Base-by-base conservation (phyloP, 1,140 invertebrate species). In the Adoxophyes honmai region DNA sequence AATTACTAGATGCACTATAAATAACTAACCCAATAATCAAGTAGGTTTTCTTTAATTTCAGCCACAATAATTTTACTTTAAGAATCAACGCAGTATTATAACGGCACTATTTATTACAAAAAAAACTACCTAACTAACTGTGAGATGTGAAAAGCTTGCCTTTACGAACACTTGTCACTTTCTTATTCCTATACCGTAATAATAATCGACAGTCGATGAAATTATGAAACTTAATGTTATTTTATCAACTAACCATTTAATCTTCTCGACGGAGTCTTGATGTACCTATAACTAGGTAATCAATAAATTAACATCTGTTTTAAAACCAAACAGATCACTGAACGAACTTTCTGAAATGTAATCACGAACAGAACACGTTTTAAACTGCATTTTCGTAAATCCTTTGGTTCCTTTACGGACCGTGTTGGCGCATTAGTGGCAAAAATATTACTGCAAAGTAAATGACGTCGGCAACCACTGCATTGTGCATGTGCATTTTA, bases 401-500 rank as follows among this genome's bases (percentile, higher is more conserved):
- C 75, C 79, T 77, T 70, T 38, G 57, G 63, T 77, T 77, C 72
- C 75, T 73, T 77, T 78, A 73, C 64, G 66, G 76, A 61, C 72
- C 81, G 82, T 86, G 76, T 68, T 74, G 73, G 71, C 81, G 84
- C 82, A 83, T 81, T 86, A 81, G 82, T 78, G 73, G 82, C 78
- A 76, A 77, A 86, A 88, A 74, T 88, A 84, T 78, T 76, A 88
- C 85, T 88, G 85, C 85, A 88, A 87, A 83, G 80, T 76, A 81
- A 65, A 81, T 86, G 84, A 87, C 82, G 84, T 87, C 73, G 78
- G 65, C 80, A 75, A 84, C 73, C 66, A 74, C 85, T 72, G 85
- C 85, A 88, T 85, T 85, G 78, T 86, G 67, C 72, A 85, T 77
- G 75, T 86, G 78, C 78, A 80, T 82, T 85, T 81, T 81, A 82